phyloP scores from a whole-genome alignment of 1,140 invertebrate genomes.

The Leptinotarsa defecta region DNA sequence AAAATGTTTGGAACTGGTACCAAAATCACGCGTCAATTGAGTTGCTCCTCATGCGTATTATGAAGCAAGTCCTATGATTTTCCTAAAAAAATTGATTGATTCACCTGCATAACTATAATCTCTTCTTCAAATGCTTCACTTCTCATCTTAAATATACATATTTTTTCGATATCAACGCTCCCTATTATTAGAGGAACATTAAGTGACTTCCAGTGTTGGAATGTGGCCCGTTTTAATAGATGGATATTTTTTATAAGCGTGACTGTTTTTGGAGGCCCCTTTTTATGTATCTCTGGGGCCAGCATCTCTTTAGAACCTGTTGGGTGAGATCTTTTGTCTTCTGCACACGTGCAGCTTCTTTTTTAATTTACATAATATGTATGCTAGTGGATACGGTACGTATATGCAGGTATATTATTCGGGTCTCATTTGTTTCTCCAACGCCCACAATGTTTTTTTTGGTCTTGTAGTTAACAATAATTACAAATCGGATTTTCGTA shows the following conservation, averaged over 20 bases:
- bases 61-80: not conserved
- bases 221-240: constrained; percentile 16
- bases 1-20: no score
- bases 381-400: constrained; percentile 5
- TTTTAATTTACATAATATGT: constrained; percentile 15
- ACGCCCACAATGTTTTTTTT: not conserved
- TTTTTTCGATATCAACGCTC: constrained; percentile 14
- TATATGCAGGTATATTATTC: constrained; percentile 6
- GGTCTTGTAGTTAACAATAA: no score
- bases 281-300: not conserved
- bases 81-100: constrained; percentile 9
- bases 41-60: not conserved
- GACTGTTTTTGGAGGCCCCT: constrained; percentile 11
- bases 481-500: no score
- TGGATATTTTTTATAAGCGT: constrained; percentile 18
- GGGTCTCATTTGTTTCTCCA: not conserved
- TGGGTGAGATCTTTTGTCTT: constrained; percentile 11
- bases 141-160: constrained; percentile 10
- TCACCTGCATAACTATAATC: not conserved
- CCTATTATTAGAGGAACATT: constrained; percentile 21
- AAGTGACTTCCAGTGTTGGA: constrained; percentile 25
- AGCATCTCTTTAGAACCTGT: constrained; percentile 14
- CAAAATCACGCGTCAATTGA: not conserved
- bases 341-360: constrained; percentile 16
- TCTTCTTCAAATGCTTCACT: not conserved